Base-by-base conservation (phyloP, 2,113 vertebrate species). In the Psephotus haematonotus region DNA sequence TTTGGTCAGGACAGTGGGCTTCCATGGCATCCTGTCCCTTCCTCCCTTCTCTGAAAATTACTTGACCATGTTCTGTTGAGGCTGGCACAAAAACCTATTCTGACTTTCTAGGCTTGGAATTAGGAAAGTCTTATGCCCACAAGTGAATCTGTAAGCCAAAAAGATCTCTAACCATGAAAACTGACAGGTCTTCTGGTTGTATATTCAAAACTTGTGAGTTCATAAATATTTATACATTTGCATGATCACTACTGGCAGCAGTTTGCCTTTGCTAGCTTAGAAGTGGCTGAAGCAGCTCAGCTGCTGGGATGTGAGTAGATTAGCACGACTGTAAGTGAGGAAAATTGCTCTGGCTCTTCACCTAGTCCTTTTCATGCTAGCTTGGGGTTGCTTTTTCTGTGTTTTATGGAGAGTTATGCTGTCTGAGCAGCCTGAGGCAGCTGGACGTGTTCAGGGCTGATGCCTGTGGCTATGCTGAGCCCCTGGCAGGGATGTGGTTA, bases 201-300 rank as follows among this genome's bases (percentile, higher is more conserved):
- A 22, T 55, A 50, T 88, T 76, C 88, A 69, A 68, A 95, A 88
- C 63, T 79, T 92, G 41, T 2, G 59, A 81, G 85, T 88, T 95
- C 95, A 76, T 79, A 89, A 95, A 90, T 87, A 95, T 88, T 95
- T 95, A 83, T 72, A 88, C 24, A 17, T 83, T 41, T 69, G 25
- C 77, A 49, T 88, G 86, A 82, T 76, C 81, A n/a, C 62, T 75
- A 8, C 62, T 92, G 93, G 89, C 92, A 85, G 81, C 60, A 50
- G 79, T 37, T 74, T 75, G 87, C 29, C 85, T 70, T 31, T 64
- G 55, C 53, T 67, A 68, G 89, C 82, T 82, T 55, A 63, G 93
- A 82, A 82, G 90, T 37, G 85, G 37, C 68, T 53, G 4, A 17
- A 57, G 78, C 68, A 57, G 68, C 82, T 90, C 49, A 29, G 82